Conservation (phyloP, 2,797 vertebrate species). For the Gallirallus australis region DNA sequence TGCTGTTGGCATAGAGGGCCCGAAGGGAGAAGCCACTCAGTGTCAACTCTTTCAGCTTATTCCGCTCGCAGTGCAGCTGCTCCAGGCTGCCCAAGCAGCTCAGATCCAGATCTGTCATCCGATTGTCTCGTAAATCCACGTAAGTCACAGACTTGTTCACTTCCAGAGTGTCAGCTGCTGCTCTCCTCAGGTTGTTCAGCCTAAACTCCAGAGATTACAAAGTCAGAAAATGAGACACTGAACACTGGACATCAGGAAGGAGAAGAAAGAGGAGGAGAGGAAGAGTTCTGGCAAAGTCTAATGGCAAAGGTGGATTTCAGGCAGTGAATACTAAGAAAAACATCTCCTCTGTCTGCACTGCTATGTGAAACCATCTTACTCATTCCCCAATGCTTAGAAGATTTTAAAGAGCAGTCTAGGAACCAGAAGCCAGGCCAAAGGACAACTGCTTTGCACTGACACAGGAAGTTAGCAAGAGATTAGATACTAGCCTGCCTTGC, state of each 20-base stretch:
- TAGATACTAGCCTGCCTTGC: neutral
- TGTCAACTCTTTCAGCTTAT: conserved; percentile 88
- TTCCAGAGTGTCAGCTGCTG: conserved; percentile 83
- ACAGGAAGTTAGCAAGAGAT: neutral
- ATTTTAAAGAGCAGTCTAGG: neutral
- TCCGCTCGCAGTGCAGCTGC: conserved; percentile 92
- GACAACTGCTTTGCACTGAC: neutral
- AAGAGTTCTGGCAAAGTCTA: neutral
- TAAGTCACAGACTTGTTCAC: conserved; percentile 87
- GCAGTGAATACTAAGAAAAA: neutral
- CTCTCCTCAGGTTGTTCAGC: conserved; percentile 86
- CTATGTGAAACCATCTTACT: neutral
- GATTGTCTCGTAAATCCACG: conserved; percentile 93
- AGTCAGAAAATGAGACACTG: neutral
- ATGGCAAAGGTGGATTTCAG: neutral
- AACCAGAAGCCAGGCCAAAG: neutral
- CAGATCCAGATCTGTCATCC: conserved; percentile 87
- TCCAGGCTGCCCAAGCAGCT: conserved; percentile 89
- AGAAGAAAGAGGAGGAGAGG: neutral
- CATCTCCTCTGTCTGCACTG: neutral
- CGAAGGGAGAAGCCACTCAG: conserved; percentile 92
- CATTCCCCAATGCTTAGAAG: neutral
- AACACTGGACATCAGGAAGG: neutral
- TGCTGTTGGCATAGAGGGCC: conserved; percentile 86
- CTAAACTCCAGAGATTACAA: conserved; percentile 76